Conservation (phyloP, 2,113 vertebrate species). For the Heterotilapia buettikoferi region DNA sequence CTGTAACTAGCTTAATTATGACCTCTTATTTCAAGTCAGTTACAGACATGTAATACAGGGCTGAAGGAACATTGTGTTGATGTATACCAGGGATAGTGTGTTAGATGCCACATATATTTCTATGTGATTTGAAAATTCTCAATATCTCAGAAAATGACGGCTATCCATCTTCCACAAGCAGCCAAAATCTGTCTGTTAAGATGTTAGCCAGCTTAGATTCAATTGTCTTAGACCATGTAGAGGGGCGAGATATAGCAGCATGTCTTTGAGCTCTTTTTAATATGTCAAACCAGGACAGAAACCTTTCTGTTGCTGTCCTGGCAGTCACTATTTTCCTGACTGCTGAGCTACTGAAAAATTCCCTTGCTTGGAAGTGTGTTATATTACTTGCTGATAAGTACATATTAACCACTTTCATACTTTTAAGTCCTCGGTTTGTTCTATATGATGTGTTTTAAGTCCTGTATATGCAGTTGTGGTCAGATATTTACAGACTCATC, state of each 20-base stretch:
- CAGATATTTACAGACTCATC: not conserved
- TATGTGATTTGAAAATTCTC: not conserved
- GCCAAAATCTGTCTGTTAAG: not conserved
- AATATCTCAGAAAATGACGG: not conserved
- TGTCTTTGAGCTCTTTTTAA: not conserved
- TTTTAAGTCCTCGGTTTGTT: not conserved
- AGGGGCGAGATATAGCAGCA: not conserved
- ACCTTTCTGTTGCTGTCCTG: not conserved
- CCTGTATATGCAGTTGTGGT: not conserved
- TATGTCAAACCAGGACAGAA: not conserved
- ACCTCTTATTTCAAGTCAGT: not conserved
- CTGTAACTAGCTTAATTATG: not conserved
- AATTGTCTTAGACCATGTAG: not conserved
- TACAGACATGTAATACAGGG: not conserved
- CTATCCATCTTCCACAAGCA: not conserved
- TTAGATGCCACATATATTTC: not conserved
- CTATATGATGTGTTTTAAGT: not conserved
- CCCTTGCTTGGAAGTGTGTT: not conserved
- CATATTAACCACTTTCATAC: not conserved
- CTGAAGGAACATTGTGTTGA: not conserved
- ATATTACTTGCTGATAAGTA: not conserved
- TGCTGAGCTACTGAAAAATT: not conserved
- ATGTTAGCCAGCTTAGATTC: not conserved
- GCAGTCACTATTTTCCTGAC: not conserved
- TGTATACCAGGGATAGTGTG: not conserved